Conservation (phyloP, 2,113 vertebrate genomes). For the Abramis brama region DNA sequence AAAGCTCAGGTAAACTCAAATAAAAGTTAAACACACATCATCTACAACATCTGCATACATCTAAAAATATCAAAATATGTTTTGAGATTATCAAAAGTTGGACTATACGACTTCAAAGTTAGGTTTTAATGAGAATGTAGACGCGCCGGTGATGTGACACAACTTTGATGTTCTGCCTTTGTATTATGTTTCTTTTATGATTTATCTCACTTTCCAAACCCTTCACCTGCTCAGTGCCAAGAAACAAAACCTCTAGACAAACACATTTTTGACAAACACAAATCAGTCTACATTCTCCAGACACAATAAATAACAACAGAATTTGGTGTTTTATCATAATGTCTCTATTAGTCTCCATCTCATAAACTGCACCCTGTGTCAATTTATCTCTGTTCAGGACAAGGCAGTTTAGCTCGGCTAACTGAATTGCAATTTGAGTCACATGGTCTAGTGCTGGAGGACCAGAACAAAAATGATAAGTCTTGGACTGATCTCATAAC, state of each 20-base stretch:
- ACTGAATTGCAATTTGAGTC: slow-evolving; percentile 36
- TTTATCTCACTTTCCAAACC: slow-evolving; percentile 57
- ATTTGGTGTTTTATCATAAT: slow-evolving; percentile 26
- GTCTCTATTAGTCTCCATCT: slow-evolving; percentile 7
- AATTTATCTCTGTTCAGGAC: slow-evolving; percentile 12
- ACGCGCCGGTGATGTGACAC: slow-evolving; percentile 64
- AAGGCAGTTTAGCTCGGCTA: slow-evolving; percentile 4
- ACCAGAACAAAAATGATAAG: slow-evolving; percentile 27
- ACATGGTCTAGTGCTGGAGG: slow-evolving; percentile 13
- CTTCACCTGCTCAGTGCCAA: slow-evolving; percentile 37
- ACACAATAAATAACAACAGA: slow-evolving; percentile 16
- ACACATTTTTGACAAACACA: not conserved
- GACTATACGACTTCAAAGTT: slow-evolving; percentile 74
- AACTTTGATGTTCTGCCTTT: slow-evolving; percentile 71
- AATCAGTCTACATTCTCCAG: slow-evolving; percentile 30
- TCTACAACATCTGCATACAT: slow-evolving; percentile 63
- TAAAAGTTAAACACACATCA: slow-evolving; percentile 66
- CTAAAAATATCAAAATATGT: slow-evolving; percentile 54
- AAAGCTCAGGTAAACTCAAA: slow-evolving; percentile 64
- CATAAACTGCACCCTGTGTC: not conserved
- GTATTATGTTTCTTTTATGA: slow-evolving; percentile 56
- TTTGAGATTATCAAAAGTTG: slow-evolving; percentile 61
- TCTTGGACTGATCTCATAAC: slow-evolving; percentile 29
- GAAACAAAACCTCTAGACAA: slow-evolving; percentile 4
- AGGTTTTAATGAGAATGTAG: slow-evolving; percentile 68